A percentile compares a stretch with the other conserved stretches of the same genome.
phyloP scores from a whole-genome alignment of 2,797 vertebrate genomes.

The Hipposideros larvatus region DNA sequence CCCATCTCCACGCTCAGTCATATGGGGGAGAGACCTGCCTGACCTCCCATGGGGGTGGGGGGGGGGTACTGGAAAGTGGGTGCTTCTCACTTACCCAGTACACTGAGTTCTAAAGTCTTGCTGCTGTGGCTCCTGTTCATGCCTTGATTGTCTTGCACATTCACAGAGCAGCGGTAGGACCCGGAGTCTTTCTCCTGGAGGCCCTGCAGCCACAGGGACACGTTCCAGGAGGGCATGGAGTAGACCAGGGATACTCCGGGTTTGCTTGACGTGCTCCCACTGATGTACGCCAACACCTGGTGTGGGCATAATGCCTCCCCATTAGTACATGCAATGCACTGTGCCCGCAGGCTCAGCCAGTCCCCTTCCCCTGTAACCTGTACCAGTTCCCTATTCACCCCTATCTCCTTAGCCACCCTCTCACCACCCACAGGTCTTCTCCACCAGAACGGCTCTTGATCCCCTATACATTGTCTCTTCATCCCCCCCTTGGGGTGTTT shows the following conservation, averaged over 20 bases:
- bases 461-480: not conserved
- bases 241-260: constrained; percentile 90
- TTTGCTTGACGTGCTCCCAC: constrained; percentile 70
- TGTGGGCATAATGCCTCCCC: not conserved
- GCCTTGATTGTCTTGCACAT: constrained; percentile 5
- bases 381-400: not conserved
- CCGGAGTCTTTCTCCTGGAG: constrained; percentile 94
- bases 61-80: fast-evolving
- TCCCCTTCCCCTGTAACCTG: not conserved
- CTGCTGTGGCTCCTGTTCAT: constrained; percentile 38
- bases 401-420: not conserved
- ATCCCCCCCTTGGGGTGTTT: not conserved
- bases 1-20: not conserved
- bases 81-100: constrained; percentile 83
- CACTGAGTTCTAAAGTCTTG: constrained; percentile 82
- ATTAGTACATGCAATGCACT: not conserved
- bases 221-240: constrained; percentile 90
- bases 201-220: constrained; percentile 94
- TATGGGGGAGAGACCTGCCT: not conserved
- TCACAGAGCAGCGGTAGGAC: constrained; percentile 92
- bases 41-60: not conserved
- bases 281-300: constrained; percentile 93
- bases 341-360: not conserved
- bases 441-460: not conserved
- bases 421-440: not conserved